Evolutionary conservation across 2,888 invertebrate genomes (phyloP).

Genomic region (Protodeltote pygarga): DNA sequence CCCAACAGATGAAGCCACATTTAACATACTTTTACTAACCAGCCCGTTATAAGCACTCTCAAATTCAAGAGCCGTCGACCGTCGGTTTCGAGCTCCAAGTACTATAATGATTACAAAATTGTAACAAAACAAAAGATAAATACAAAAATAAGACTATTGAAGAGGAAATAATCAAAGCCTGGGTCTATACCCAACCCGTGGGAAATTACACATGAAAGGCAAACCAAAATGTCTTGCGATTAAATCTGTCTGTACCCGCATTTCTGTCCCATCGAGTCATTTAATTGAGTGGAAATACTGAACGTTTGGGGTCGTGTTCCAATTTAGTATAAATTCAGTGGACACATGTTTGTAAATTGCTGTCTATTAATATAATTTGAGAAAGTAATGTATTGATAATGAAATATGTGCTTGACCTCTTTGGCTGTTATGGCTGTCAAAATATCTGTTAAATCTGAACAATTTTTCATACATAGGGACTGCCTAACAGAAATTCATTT

Average conservation of each 20-base stretch:
- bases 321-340: constrained; percentile 62
- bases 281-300: constrained; percentile 77
- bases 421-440: background rate
- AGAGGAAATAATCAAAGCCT: constrained; percentile 61
- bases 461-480: no score
- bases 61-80: constrained; percentile 17
- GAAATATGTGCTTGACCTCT: constrained; percentile 19
- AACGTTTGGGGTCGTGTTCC: constrained; percentile 60
- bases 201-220: constrained; percentile 75
- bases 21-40: constrained; percentile 10
- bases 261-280: constrained; percentile 75
- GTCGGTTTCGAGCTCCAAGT: constrained; percentile 2
- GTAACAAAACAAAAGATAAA: constrained; percentile 36
- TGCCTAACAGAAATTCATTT: no score
- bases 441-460: no score
- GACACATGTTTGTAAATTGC: constrained; percentile 55
- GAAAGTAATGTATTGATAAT: constrained; percentile 33
- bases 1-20: constrained; percentile 12
- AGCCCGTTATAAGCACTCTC: constrained; percentile 24
- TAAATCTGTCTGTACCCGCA: constrained; percentile 73
- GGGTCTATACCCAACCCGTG: constrained; percentile 56
- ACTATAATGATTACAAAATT: constrained; percentile 26
- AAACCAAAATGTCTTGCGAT: constrained; percentile 74
- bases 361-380: constrained; percentile 39
- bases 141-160: constrained; percentile 53